These are phyloP conservation scores for Papilio gigon DNA, from an alignment of 2,888 invertebrate species.

Conservation along the genomic window DNA sequence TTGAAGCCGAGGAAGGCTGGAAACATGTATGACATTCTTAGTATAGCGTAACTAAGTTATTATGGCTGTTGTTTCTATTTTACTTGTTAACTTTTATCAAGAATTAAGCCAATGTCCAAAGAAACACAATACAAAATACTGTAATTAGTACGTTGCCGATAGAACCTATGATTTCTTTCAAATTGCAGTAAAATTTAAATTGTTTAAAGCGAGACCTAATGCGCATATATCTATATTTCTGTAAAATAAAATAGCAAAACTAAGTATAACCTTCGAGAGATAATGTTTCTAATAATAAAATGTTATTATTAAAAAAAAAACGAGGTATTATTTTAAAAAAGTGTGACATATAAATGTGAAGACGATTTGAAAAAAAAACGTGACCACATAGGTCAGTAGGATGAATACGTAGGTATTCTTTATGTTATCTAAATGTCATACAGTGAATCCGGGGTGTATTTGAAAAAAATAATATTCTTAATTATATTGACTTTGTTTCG, in stretches of 20 bases:
- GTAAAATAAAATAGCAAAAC: too few relatives aligned
- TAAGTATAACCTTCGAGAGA: background rate
- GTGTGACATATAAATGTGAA: background rate
- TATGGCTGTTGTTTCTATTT: too few relatives aligned
- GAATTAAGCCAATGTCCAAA: too few relatives aligned
- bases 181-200: too few relatives aligned
- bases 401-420: conserved; percentile 15
- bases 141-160: too few relatives aligned
- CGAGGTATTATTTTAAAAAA: background rate
- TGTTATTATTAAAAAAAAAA: background rate
- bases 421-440: conserved; percentile 35
- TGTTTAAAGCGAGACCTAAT: too few relatives aligned
- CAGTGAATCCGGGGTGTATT: conserved; percentile 35
- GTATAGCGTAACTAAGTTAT: background rate
- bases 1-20: conserved; percentile 89
- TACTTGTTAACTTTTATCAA: too few relatives aligned
- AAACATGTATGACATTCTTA: conserved; percentile 49
- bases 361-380: background rate
- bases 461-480: background rate
- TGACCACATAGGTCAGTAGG: conserved; percentile 19
- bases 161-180: too few relatives aligned
- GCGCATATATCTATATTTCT: too few relatives aligned
- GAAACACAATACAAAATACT: too few relatives aligned
- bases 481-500: conserved; percentile 16
- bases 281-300: background rate